Conservation (phyloP, 2,888 invertebrate genomes). For the Mellilla xanthometata region DNA sequence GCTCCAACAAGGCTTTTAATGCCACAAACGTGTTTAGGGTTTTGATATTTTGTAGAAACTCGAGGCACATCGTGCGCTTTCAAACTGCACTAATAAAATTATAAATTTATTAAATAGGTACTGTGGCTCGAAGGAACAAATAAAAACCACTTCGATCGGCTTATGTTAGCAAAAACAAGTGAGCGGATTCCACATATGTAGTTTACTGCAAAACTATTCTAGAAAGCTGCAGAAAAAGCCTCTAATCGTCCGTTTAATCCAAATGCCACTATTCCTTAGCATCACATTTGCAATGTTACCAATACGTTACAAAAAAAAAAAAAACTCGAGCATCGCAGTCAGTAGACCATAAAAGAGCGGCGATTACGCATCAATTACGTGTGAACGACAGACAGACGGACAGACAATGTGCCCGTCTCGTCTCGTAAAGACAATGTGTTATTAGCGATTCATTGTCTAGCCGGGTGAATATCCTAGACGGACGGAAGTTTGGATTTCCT, state of each 20-base stretch:
- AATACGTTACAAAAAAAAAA: slow-evolving; percentile 36
- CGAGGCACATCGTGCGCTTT: not conserved
- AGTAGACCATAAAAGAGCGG: slow-evolving; percentile 64
- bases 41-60: slow-evolving; percentile 12
- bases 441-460: slow-evolving; percentile 69
- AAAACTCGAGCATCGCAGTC: slow-evolving; percentile 40
- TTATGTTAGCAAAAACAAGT: slow-evolving; percentile 1
- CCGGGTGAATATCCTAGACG: slow-evolving; percentile 75
- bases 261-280: slow-evolving; percentile 19
- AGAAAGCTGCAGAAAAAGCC: slow-evolving; percentile 5
- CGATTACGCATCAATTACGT: slow-evolving; percentile 58
- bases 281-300: slow-evolving; percentile 13
- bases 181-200: not conserved
- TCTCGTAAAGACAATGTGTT: slow-evolving; percentile 50
- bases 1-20: slow-evolving; percentile 12
- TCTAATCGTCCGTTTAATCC: slow-evolving; percentile 19
- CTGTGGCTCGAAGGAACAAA: not conserved
- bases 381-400: slow-evolving; percentile 49
- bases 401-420: slow-evolving; percentile 10
- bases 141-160: not conserved
- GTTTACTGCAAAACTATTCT: slow-evolving; percentile 16
- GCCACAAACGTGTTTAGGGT: slow-evolving; percentile 11
- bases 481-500: slow-evolving; percentile 78
- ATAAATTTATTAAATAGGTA: too few relatives aligned
- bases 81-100: not conserved